A percentile compares a stretch with the other conserved stretches of the same genome.
Conservation (phyloP, 2,113 vertebrate species). For the Labrus mixtus region DNA sequence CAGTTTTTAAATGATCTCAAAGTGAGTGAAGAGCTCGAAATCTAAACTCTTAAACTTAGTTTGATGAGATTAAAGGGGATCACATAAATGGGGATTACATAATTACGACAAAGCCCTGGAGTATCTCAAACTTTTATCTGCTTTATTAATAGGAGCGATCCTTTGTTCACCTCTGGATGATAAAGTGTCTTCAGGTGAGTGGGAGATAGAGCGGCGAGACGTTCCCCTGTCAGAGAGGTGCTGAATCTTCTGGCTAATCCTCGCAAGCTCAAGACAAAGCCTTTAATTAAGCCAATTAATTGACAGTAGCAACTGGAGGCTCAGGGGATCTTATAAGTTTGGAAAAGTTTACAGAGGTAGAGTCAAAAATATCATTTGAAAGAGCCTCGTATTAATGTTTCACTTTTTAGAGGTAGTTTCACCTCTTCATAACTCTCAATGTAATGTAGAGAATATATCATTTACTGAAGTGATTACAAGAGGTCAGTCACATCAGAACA, state of each 20-base stretch:
- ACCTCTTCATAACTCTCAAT: too few relatives aligned
- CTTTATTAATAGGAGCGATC: conserved; percentile 13
- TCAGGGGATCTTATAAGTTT: conserved; percentile 12
- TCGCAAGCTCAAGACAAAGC: conserved; percentile 33
- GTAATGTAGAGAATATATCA: too few relatives aligned
- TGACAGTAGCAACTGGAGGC: conserved; percentile 6
- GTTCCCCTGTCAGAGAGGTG: conserved; percentile 7
- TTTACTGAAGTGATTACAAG: too few relatives aligned
- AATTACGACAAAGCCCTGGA: conserved; percentile 17
- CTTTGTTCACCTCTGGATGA: conserved; percentile 13
- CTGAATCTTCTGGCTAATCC: conserved; percentile 39
- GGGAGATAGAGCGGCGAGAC: conserved; percentile 14
- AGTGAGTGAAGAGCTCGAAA: background rate
- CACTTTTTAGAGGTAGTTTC: too few relatives aligned
- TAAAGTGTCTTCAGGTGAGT: conserved; percentile 20
- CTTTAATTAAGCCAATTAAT: conserved; percentile 51
- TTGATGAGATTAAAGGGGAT: conserved; percentile 39
- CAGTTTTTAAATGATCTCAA: too few relatives aligned
- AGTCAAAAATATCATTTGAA: too few relatives aligned
- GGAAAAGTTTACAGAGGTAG: conserved; percentile 24
- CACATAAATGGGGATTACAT: conserved; percentile 19
- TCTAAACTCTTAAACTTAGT: conserved; percentile 13
- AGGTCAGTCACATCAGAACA: too few relatives aligned
- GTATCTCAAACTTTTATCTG: conserved; percentile 33
- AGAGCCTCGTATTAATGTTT: too few relatives aligned